Evolutionary conservation across 2,113 vertebrate genomes (phyloP), one percentile per base, ranked within the genome.

Genomic region (Sylvicapra grimmia): DNA sequence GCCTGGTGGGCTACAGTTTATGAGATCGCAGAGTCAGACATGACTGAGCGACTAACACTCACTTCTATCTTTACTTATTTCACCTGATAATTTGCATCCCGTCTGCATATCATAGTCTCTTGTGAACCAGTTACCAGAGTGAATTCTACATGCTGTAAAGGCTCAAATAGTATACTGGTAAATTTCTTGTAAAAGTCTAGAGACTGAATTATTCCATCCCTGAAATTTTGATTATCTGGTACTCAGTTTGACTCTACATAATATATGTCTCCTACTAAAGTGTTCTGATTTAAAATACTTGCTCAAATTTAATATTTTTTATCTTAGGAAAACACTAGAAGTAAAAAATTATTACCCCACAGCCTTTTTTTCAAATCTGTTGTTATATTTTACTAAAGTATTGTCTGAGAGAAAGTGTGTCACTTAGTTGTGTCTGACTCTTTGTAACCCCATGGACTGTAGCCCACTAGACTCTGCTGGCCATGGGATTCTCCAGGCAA

Each of bases 41-140:
- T 40, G 68, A 40, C 2, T 40, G 68, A 75, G 68, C 0, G 0
- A 75, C 68, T 75, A 72, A 23, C 68, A 72, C 18, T 77, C 65
- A n/a, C 27, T 11, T 29, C 14, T 90, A 84, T 87, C 51, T 93
- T 49, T 92, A 29, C 44, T 89, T 87, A 79, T 40, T 96, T 96
- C 21, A 94, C 72, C 54, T 96, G 88, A 61, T 91, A 90, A 96
- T 95, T 97, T 95, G 27, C 82, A 86, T 97, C 40, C n/a, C 3
- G 27, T 90, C 82, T 97, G 75, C 54, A 82, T 47, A 85, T 86
- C 85, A 68, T 14, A 61, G 33, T 59, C 59, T 93, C 44, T 89
- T 93, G 54, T 86, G 91, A 83, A 94, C 29, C 36, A 86, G 61
- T 86, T 93, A 65, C 49, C 8, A 94, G 77, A 91, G 44, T 90